Conservation (phyloP, 2,113 vertebrate species). For the Xenopus laevis region DNA sequence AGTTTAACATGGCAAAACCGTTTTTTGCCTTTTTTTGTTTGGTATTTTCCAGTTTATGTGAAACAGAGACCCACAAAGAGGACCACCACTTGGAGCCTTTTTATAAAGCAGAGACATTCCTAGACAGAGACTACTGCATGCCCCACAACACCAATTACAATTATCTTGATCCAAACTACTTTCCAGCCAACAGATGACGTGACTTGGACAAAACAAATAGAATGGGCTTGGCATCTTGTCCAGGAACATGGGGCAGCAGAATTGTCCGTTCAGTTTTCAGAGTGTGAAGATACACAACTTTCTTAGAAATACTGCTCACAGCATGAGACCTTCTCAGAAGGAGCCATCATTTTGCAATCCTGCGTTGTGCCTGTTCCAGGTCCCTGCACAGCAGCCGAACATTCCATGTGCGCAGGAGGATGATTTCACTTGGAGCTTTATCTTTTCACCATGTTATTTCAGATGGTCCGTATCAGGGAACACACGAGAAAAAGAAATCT, state of each 20-base stretch:
- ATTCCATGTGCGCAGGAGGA: constrained; percentile 75
- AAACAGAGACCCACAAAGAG: constrained; percentile 92
- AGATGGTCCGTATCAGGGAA: constrained; percentile 59
- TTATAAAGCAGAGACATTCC: constrained; percentile 84
- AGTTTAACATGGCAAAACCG: too few relatives aligned
- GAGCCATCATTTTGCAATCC: constrained; percentile 66
- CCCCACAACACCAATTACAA: constrained; percentile 91
- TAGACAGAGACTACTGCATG: constrained; percentile 99
- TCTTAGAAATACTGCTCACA: constrained; percentile 69
- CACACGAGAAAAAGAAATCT: constrained; percentile 61
- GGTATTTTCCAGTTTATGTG: constrained; percentile 76
- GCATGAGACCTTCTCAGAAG: constrained; percentile 71
- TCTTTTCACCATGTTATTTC: constrained; percentile 52
- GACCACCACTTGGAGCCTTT: constrained; percentile 90
- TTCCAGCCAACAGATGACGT: constrained; percentile 99
- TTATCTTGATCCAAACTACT: constrained; percentile 99
- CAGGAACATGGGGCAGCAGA: constrained; percentile 60
- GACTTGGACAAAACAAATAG: constrained; percentile 54
- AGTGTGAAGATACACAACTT: constrained; percentile 70
- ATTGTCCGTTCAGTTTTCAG: constrained; percentile 67
- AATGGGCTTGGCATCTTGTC: constrained; percentile 59
- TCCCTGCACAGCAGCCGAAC: constrained; percentile 66
- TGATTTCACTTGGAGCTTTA: constrained; percentile 58
- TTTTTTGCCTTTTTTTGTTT: too few relatives aligned
- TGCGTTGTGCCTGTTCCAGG: constrained; percentile 55